phyloP scores from a whole-genome alignment of 1,140 invertebrate species.

The Caenorhabditis brenneri region DNA sequence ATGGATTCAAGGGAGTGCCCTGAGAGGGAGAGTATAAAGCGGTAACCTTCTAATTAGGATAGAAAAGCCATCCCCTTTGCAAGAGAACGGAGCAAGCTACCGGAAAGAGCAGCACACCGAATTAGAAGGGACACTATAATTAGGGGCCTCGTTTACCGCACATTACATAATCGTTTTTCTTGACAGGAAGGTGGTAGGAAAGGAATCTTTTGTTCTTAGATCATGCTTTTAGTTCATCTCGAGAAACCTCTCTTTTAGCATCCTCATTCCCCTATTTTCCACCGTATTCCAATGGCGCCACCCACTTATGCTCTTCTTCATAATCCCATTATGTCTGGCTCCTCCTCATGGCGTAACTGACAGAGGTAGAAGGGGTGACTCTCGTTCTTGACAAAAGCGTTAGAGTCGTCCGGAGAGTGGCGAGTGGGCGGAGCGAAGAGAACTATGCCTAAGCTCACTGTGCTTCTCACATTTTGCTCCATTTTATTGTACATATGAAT shows the following conservation, averaged over 20 bases:
- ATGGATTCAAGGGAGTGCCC: neutral
- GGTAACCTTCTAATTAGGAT: slow-evolving; percentile 24
- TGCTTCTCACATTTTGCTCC: neutral
- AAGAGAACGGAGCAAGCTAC: neutral
- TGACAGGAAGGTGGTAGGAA: neutral
- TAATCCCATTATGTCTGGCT: slow-evolving; percentile 40
- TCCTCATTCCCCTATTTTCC: neutral
- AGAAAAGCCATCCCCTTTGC: neutral
- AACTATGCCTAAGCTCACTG: neutral
- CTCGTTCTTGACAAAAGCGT: slow-evolving; percentile 33
- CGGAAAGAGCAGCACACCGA: neutral
- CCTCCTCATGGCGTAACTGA: slow-evolving; percentile 23
- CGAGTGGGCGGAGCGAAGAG: slow-evolving; percentile 2
- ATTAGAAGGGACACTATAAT: slow-evolving; percentile 25
- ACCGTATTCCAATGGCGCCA: neutral
- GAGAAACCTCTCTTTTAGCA: neutral
- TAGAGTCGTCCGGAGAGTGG: slow-evolving; percentile 35
- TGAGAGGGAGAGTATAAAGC: neutral
- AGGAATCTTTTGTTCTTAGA: too few species aligned
- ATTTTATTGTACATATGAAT: slow-evolving; percentile 40
- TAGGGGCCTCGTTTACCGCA: neutral
- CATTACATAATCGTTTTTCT: neutral
- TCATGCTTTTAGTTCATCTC: neutral
- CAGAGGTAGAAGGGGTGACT: slow-evolving; percentile 29
- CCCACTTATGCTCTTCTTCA: slow-evolving; percentile 11